These are phyloP conservation scores for Rattus rattus DNA, from an alignment of 2,113 vertebrate genomes.

Conservation along the genomic window DNA sequence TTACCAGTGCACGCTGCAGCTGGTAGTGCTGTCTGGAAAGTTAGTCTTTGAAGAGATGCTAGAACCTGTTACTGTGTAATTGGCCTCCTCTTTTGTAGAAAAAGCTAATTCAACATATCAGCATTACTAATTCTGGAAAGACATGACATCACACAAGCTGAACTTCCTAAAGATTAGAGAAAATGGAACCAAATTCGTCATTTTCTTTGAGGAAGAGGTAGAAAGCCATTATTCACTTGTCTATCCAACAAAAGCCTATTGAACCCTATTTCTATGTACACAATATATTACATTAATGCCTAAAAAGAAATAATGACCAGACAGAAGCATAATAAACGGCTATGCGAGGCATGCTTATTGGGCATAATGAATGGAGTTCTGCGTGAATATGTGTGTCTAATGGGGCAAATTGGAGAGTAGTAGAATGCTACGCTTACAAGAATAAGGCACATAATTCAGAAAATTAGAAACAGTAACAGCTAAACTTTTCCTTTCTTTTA, in stretches of 20 bases:
- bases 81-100: not conserved
- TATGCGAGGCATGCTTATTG: not conserved
- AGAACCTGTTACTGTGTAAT: not conserved
- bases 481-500: not conserved
- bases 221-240: not conserved
- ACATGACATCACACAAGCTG: not conserved
- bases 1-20: not conserved
- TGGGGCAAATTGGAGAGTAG: not conserved
- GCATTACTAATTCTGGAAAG: not conserved
- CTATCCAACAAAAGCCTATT: not conserved
- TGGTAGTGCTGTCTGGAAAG: not conserved
- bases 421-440: not conserved
- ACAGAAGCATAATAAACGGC: not conserved
- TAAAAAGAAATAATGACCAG: slow-evolving; percentile 30
- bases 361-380: not conserved
- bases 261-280: not conserved
- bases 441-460: not conserved
- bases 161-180: not conserved
- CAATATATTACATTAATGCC: not conserved
- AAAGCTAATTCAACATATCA: slow-evolving; percentile 9
- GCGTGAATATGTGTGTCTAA: not conserved
- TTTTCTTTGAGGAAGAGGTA: not conserved
- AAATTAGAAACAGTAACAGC: not conserved
- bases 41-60: not conserved
- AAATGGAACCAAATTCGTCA: slow-evolving; percentile 9